Base-by-base conservation (phyloP, 2,113 vertebrate species). In the Hyla sarda region DNA sequence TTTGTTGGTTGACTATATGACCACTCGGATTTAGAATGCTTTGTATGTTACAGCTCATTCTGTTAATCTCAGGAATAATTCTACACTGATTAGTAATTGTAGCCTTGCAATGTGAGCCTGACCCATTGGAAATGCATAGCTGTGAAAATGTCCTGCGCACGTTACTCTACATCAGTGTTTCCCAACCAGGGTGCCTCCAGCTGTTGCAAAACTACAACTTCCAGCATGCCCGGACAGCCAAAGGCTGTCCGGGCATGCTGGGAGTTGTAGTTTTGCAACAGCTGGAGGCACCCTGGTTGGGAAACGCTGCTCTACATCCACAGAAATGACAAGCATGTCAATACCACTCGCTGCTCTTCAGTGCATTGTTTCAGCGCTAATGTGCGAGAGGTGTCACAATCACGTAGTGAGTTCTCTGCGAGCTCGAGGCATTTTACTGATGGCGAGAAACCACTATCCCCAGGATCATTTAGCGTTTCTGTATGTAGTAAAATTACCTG, bases 41-140 rank as follows among this genome's bases (percentile, higher is more conserved):
- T 58, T 41, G 19, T 58, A 47, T 52, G 13, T 72, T 32, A 28
- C 23, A 65, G 32, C 45, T 32, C 71, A 47, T 75, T 78, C 30
- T 78, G 45, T 69, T 69, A 37, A 78, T 47, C 84, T 71, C 84
- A 86, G 84, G 60, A 79, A 79, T 84, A 71, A n/a, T 79, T 86
- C 69, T 86, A 62, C 84, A 85, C 74, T 79, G 84, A 67, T 69
- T 50, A 34, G 56, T 45, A 80, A 84, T 37, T 67, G 72, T 85
- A 77, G 83, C 82, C 82, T 72, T 41, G 67, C 47, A 82, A 72
- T 72, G 81, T 82, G 81, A 82, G 81, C 45, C 81, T 28, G 14
- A 82, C 58, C 54, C 62, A 76, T 56, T 58, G 32, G 72, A 76
- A 83, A 74, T 28, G 5, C 30, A 34, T 67, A 52, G 58, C 62